Evolutionary conservation across 2,888 invertebrate genomes (phyloP).

Genomic region (Sphecodes monilicornis): DNA sequence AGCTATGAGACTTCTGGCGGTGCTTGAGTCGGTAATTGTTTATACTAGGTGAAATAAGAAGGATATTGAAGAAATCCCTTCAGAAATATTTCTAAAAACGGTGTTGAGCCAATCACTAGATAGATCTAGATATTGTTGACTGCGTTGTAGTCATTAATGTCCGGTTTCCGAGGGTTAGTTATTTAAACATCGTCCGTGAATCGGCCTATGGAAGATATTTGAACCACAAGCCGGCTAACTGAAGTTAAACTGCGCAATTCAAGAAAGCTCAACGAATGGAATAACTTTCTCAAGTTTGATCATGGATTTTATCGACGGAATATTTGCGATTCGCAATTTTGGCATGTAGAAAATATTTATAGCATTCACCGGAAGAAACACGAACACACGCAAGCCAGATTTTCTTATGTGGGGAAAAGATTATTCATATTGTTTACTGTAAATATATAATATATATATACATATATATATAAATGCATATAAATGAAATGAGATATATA

Average conservation of each 20-base stretch:
- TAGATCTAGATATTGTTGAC: neutral
- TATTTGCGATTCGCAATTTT: neutral
- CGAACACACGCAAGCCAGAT: conserved; percentile 5
- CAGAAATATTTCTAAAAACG: neutral
- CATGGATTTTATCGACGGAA: neutral
- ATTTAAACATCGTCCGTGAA: neutral
- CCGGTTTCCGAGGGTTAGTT: neutral
- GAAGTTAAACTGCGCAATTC: neutral
- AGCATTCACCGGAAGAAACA: neutral
- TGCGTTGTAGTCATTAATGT: neutral
- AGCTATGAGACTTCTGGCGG: neutral
- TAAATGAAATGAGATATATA: conserved; percentile 45
- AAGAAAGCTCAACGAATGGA: neutral
- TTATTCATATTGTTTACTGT: conserved; percentile 55
- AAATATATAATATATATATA: conserved; percentile 62
- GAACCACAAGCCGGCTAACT: neutral
- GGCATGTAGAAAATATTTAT: neutral
- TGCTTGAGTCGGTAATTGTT: neutral
- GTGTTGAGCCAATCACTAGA: neutral
- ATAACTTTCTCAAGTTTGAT: conserved; percentile 2
- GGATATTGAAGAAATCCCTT: neutral
- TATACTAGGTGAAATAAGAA: neutral
- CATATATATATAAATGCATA: conserved; percentile 66
- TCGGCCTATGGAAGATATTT: conserved; percentile 13
- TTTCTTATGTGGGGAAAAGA: conserved; percentile 31